Conservation (phyloP, 2,113 vertebrate species). For the Eublepharis macularius region DNA sequence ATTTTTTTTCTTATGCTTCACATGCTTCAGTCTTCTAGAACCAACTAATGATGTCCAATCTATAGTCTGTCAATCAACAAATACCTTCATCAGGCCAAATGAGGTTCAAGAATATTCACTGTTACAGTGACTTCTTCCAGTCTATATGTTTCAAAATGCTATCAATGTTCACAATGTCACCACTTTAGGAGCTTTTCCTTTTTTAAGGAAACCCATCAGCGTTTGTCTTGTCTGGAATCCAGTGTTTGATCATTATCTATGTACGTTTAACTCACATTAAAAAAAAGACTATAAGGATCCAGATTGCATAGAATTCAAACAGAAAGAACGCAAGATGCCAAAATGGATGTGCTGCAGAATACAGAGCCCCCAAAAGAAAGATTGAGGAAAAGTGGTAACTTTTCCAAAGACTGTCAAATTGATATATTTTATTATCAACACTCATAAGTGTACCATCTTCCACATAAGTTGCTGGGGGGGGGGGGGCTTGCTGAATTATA, state of each 20-base stretch:
- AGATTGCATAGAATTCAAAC: background rate
- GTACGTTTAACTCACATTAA: conserved; percentile 9
- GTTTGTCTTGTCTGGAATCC: conserved; percentile 6
- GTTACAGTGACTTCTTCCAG: background rate
- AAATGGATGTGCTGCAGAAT: conserved; percentile 2
- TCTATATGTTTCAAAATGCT: background rate
- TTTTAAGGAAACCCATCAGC: background rate
- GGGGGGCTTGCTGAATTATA: conserved; percentile 57
- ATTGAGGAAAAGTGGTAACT: background rate
- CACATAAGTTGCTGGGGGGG: conserved; percentile 50
- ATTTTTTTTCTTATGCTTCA: background rate
- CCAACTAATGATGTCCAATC: background rate
- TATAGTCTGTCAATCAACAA: background rate
- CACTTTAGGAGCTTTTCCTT: background rate
- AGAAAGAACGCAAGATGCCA: background rate
- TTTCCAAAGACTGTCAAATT: background rate
- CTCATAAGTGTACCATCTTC: conserved; percentile 45
- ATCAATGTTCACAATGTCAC: background rate
- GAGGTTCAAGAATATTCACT: background rate
- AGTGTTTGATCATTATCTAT: conserved; percentile 5
- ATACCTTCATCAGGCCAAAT: background rate
- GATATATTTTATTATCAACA: conserved; percentile 30
- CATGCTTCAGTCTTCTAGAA: background rate
- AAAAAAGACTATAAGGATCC: conserved; percentile 12
- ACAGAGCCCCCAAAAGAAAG: background rate